A percentile compares a stretch with the other conserved stretches of the same genome.
These are phyloP conservation scores for Drosophila repletoides DNA, from an alignment of 1,140 invertebrate genomes.

Conservation along the genomic window DNA sequence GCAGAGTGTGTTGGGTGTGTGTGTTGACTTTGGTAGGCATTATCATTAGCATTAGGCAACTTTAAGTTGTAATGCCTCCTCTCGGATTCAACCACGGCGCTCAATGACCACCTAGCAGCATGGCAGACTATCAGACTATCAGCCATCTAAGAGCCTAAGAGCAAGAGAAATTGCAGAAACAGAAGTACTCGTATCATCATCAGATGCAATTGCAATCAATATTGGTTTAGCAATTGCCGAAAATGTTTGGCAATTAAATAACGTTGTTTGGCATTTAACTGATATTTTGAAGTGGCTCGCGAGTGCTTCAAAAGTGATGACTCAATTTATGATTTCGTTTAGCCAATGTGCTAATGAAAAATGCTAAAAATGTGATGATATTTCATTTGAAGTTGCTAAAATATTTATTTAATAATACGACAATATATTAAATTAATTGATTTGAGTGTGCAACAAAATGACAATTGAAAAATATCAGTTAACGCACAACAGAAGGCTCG, in stretches of 20 bases:
- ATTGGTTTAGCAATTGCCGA: conserved; percentile 51
- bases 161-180: conserved; percentile 6
- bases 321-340: neutral
- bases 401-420: too few relatives aligned
- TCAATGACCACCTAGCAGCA: neutral
- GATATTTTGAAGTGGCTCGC: neutral
- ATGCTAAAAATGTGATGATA: too few relatives aligned
- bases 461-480: too few relatives aligned
- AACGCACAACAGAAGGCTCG: too few relatives aligned
- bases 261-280: conserved; percentile 26
- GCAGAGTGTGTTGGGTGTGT: conserved; percentile 38
- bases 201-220: conserved; percentile 52
- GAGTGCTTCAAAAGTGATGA: neutral
- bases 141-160: too few relatives aligned
- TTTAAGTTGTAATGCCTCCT: conserved; percentile 59
- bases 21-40: conserved; percentile 74
- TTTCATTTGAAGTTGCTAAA: too few relatives aligned
- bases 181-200: conserved; percentile 6
- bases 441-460: too few relatives aligned
- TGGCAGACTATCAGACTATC: too few relatives aligned
- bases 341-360: neutral
- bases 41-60: conserved; percentile 74
- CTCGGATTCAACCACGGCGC: conserved; percentile 1
- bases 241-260: conserved; percentile 66
- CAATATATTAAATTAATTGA: too few relatives aligned